Conservation (phyloP, 2,113 vertebrate genomes). For the Tauraco erythrolophus region DNA sequence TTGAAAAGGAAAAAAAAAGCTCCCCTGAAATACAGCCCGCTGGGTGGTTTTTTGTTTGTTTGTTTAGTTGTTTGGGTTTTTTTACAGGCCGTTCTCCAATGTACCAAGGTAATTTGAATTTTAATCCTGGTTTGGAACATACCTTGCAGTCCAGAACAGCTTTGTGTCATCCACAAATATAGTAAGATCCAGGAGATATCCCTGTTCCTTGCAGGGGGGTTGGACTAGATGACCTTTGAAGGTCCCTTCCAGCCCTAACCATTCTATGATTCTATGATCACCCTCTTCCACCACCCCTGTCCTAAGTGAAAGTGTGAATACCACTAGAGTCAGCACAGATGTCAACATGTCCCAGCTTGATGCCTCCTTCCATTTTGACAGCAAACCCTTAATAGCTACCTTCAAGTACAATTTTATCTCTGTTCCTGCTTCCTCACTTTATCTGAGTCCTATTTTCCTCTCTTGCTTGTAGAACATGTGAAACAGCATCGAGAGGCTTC, state of each 20-base stretch:
- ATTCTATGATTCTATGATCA: too few species aligned
- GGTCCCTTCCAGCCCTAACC: too few species aligned
- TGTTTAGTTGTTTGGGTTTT: too few species aligned
- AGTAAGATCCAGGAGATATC: not conserved
- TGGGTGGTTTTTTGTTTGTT: too few species aligned
- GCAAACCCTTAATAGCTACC: not conserved
- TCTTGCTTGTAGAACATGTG: accelerated
- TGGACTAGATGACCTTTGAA: too few species aligned
- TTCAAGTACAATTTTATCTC: not conserved
- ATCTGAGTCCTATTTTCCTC: not conserved
- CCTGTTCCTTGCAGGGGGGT: too few species aligned
- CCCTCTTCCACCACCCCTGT: not conserved
- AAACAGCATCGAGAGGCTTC: not conserved
- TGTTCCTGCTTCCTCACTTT: not conserved
- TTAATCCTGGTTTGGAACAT: not conserved
- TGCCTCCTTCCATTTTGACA: not conserved
- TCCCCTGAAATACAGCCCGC: not conserved
- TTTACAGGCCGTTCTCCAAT: not conserved
- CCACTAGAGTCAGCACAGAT: not conserved
- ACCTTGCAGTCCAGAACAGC: not conserved
- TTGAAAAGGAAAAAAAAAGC: not conserved
- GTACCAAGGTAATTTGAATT: not conserved
- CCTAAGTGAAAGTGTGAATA: not conserved
- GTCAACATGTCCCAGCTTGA: not conserved
- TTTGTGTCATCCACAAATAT: not conserved